Base-by-base conservation (phyloP, 2,797 vertebrate genomes). In the Cyprinella venusta region DNA sequence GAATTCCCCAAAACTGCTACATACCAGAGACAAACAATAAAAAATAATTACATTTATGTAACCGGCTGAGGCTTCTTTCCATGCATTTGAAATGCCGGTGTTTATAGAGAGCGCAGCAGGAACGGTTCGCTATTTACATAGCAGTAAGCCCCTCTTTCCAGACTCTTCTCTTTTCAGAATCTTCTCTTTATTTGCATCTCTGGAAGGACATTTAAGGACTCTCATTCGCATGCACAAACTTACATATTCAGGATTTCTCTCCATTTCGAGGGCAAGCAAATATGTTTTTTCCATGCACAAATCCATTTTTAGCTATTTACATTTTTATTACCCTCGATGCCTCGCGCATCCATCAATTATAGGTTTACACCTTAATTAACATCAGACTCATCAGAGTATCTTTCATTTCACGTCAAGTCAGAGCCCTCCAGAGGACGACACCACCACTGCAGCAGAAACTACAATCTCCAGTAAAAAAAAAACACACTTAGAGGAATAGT, bases 11-110 rank as follows among this genome's bases (percentile, higher is more conserved):
- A 72, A 50, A 26, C 33, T 56, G 38, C 36, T 45, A 19, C 61
- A 76, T 36, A 16, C 21, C 26, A 61, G 36, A 79, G 38, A 67
- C 48, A 72, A 71, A 68, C 71, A 48, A 33, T 45, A 45, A 71
- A 56, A 56, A 82, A 71, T 65, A 78, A 82, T 56, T 45, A 56
- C 56, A 52, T 85, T 82, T 74, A 79, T 82, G 40, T 54, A 79
- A 48, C 38, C 30, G 5, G 24, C 24, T 12, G 56, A 33, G 42
- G 36, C 36, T 45, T 80, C 54, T 69, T 81, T 76, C 8, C 74
- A 56, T 82, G 75, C 68, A 78, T 82, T 86, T 82, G 52, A 79
- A 52, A 36, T 86, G 68, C 56, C 9, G 0, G 42, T 67, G 40
- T 45, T 77, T 61, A 80, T 50, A 75, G 18, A 64, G 8, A 71